These are phyloP conservation scores for Fragum fragum DNA, from an alignment of 2,888 invertebrate genomes.

Conservation along the genomic window DNA sequence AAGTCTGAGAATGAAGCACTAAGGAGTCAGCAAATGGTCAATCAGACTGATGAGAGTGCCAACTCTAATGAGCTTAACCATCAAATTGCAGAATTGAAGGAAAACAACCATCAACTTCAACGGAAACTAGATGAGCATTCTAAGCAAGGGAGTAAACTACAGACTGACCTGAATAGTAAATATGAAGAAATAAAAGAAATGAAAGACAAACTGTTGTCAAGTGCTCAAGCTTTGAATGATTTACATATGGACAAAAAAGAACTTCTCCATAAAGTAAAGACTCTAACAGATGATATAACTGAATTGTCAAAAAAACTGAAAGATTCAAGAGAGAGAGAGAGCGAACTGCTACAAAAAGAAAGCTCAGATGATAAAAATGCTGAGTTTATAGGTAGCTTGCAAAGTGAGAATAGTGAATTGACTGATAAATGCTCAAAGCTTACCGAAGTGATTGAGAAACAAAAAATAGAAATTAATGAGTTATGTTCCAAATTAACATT, in stretches of 20 bases:
- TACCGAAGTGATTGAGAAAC: neutral
- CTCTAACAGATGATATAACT: constrained; percentile 60
- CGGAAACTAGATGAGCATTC: constrained; percentile 45
- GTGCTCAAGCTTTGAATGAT: constrained; percentile 80
- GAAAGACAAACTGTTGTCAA: constrained; percentile 76
- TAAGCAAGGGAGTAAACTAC: constrained; percentile 31
- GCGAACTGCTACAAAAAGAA: constrained; percentile 7
- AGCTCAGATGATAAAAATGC: neutral
- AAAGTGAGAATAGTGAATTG: constrained; percentile 2
- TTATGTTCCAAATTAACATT: constrained; percentile 1
- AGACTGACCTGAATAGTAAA: constrained; percentile 49
- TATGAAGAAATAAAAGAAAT: constrained; percentile 70
- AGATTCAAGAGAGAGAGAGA: constrained; percentile 2
- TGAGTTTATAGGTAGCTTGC: constrained; percentile 14
- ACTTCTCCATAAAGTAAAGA: constrained; percentile 68
- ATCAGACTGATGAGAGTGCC: constrained; percentile 62
- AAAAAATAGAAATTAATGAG: constrained; percentile 6
- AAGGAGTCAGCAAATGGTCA: constrained; percentile 53
- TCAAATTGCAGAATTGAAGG: constrained; percentile 67
- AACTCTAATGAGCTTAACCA: constrained; percentile 68
- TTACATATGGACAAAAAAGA: constrained; percentile 84
- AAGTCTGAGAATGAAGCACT: constrained; percentile 49
- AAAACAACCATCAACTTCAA: constrained; percentile 63
- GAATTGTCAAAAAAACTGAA: constrained; percentile 13
- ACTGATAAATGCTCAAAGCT: neutral